A percentile compares a stretch with the other conserved stretches of the same genome.
Conservation (phyloP, 2,888 invertebrate species). For the Zhuqinia jingwanae region DNA sequence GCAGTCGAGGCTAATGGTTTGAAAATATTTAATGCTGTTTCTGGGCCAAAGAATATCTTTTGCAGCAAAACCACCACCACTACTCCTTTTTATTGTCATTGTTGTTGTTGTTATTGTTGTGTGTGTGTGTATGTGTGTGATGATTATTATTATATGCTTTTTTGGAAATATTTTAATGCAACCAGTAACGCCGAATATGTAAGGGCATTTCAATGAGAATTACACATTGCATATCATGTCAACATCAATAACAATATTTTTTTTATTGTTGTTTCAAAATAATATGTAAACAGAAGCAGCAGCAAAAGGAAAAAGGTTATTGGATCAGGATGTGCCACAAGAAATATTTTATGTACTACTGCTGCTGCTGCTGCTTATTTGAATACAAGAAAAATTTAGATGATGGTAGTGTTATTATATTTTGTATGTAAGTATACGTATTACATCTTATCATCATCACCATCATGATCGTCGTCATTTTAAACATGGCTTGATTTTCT, state of each 20-base stretch:
- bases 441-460: no score
- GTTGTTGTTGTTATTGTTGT: slow-evolving; percentile 32
- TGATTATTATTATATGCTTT: no score
- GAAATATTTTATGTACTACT: background rate
- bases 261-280: slow-evolving; percentile 22
- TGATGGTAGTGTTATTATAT: no score
- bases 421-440: no score
- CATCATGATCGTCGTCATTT: background rate
- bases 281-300: background rate
- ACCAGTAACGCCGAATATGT: slow-evolving; percentile 14
- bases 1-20: slow-evolving; percentile 76
- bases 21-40: slow-evolving; percentile 78
- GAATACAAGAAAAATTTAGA: background rate
- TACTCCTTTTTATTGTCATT: slow-evolving; percentile 5
- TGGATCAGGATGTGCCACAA: slow-evolving; percentile 51
- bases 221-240: slow-evolving; percentile 55
- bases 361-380: background rate
- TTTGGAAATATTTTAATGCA: slow-evolving; percentile 40
- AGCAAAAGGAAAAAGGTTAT: slow-evolving; percentile 43
- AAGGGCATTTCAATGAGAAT: slow-evolving; percentile 48
- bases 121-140: no score
- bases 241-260: slow-evolving; percentile 53
- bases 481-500: slow-evolving; percentile 1
- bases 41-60: slow-evolving; percentile 71
- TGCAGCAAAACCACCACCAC: slow-evolving; percentile 51